Evolutionary conservation across 2,797 vertebrate species (phyloP).

Genomic region (Brotula barbata): DNA sequence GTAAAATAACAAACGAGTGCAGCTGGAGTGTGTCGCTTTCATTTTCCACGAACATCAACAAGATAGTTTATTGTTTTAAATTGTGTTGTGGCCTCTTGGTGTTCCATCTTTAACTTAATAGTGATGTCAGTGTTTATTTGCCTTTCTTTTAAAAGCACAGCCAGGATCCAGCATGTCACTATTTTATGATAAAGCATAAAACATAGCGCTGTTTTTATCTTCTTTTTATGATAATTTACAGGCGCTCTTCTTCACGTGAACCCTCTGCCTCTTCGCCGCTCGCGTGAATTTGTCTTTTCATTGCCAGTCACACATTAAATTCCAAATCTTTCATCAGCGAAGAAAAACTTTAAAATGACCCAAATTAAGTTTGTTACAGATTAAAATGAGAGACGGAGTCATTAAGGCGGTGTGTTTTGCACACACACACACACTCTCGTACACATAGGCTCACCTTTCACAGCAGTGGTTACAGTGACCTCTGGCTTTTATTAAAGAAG

Average conservation of each 20-base stretch:
- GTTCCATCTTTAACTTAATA: not conserved
- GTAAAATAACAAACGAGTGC: slow-evolving; percentile 25
- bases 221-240: not conserved
- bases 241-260: slow-evolving; percentile 1
- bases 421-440: slow-evolving; percentile 17
- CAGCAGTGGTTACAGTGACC: slow-evolving; percentile 40
- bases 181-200: not conserved
- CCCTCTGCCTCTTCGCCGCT: not conserved
- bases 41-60: slow-evolving; percentile 22
- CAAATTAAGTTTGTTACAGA: not conserved
- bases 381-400: not conserved
- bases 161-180: slow-evolving; percentile 10
- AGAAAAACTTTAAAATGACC: no score
- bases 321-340: no score
- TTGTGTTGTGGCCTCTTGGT: not conserved
- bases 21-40: slow-evolving; percentile 24
- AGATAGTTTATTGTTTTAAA: slow-evolving; percentile 32
- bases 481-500: slow-evolving; percentile 65
- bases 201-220: not conserved
- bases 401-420: not conserved
- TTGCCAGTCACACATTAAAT: no score
- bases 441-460: slow-evolving; percentile 33
- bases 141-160: slow-evolving; percentile 12
- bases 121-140: slow-evolving; percentile 2
- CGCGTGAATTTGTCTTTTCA: no score